Percentiles rank a stretch among this genome's conserved stretches.
Conservation (phyloP, 1,140 invertebrate species). For the Drosophila punjabiensis region DNA sequence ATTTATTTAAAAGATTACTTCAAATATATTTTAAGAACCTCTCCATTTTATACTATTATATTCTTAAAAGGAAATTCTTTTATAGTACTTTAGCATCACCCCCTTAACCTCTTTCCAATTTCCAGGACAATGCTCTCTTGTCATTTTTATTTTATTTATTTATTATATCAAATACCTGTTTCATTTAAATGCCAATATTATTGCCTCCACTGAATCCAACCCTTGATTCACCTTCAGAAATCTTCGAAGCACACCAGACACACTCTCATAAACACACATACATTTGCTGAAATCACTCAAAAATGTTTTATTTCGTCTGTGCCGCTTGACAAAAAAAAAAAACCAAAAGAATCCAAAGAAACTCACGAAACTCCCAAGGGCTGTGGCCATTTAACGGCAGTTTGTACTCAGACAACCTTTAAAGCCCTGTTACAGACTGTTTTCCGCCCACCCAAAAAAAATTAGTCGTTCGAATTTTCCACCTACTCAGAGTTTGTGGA, state of each 20-base stretch:
- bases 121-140: background rate
- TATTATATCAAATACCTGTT: slow-evolving; percentile 10
- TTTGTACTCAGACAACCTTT: slow-evolving; percentile 69
- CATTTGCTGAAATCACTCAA: slow-evolving; percentile 64
- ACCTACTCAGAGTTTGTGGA: slow-evolving; percentile 28
- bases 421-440: slow-evolving; percentile 43
- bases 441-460: slow-evolving; percentile 11
- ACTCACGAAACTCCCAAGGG: slow-evolving; percentile 44
- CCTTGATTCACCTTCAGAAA: slow-evolving; percentile 25
- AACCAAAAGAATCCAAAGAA: background rate
- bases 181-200: slow-evolving; percentile 24
- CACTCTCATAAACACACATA: background rate
- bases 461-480: slow-evolving; percentile 24
- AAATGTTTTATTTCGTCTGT: slow-evolving; percentile 46
- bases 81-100: no score
- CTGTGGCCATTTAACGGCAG: slow-evolving; percentile 71
- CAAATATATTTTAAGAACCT: no score
- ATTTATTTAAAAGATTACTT: no score
- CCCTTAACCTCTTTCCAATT: no score
- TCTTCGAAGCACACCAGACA: slow-evolving; percentile 18
- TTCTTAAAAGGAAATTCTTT: no score
- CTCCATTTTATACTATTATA: no score
- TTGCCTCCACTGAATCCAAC: slow-evolving; percentile 26
- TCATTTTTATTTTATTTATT: slow-evolving; percentile 1
- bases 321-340: slow-evolving; percentile 13